Percentiles rank a stretch among this genome's conserved stretches.
phyloP scores from a whole-genome alignment of 2,888 invertebrate genomes.

The Parasteatoda lunata region DNA sequence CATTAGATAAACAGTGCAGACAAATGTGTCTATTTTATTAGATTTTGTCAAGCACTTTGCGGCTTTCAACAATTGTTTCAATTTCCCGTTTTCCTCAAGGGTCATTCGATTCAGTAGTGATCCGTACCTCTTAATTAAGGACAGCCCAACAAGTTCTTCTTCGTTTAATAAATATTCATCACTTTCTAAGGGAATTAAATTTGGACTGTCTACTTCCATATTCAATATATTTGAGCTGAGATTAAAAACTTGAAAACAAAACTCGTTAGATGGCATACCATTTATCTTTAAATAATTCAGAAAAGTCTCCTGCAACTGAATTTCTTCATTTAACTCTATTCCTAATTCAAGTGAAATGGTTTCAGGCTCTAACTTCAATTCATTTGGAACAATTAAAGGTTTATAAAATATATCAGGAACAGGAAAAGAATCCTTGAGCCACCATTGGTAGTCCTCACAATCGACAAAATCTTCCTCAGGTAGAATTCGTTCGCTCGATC shows the following conservation, averaged over 20 bases:
- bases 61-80: conserved; percentile 45
- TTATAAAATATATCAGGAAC: conserved; percentile 18
- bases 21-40: conserved; percentile 47
- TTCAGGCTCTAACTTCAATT: neutral
- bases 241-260: neutral
- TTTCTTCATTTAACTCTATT: neutral
- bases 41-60: conserved; percentile 14
- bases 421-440: conserved; percentile 35
- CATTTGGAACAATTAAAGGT: neutral
- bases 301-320: conserved; percentile 16
- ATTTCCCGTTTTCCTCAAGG: neutral
- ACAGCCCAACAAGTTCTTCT: conserved; percentile 38
- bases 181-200: conserved; percentile 17
- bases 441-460: conserved; percentile 26
- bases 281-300: neutral
- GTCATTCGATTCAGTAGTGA: conserved; percentile 18
- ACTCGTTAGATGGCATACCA: neutral
- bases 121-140: conserved; percentile 40
- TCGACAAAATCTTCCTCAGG: conserved; percentile 22
- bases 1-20: conserved; percentile 36
- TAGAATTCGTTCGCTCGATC: conserved; percentile 30
- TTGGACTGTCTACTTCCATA: neutral
- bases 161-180: neutral
- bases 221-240: no score
- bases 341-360: no score